These are phyloP conservation scores for Hedychridium roseum DNA, from an alignment of 2,888 invertebrate genomes.

Conservation along the genomic window DNA sequence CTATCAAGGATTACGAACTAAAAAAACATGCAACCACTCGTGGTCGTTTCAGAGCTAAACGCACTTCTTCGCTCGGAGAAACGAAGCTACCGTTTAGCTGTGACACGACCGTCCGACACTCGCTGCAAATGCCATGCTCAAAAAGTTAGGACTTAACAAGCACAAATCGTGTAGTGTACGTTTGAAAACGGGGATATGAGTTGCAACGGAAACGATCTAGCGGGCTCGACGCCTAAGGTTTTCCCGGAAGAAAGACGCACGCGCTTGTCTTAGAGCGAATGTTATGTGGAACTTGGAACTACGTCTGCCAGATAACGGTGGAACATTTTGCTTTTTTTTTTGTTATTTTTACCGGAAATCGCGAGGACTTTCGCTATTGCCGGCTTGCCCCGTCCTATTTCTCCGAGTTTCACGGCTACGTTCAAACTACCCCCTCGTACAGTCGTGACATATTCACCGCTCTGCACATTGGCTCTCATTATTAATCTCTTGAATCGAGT, in stretches of 20 bases:
- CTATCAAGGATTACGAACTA: slow-evolving; percentile 43
- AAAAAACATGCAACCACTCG: slow-evolving; percentile 53
- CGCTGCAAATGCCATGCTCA: slow-evolving; percentile 56
- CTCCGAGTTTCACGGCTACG: too few species aligned
- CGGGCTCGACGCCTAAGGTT: too few species aligned
- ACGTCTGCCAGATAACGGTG: slow-evolving; percentile 10
- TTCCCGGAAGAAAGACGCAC: too few species aligned
- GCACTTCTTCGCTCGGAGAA: slow-evolving; percentile 13
- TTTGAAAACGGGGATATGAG: not conserved
- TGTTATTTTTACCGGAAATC: slow-evolving; percentile 33
- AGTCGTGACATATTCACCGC: slow-evolving; percentile 61
- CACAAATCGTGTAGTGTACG: slow-evolving; percentile 33
- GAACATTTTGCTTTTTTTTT: slow-evolving; percentile 11
- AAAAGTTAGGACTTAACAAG: slow-evolving; percentile 51
- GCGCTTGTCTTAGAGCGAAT: too few species aligned
- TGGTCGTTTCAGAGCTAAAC: slow-evolving; percentile 30
- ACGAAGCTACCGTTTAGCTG: not conserved
- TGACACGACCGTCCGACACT: slow-evolving; percentile 29
- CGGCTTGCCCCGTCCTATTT: slow-evolving; percentile 42
- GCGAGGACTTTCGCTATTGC: too few species aligned
- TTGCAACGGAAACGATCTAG: too few species aligned
- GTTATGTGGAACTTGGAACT: slow-evolving; percentile 41
- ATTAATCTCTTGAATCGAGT: slow-evolving; percentile 61
- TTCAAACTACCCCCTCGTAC: slow-evolving; percentile 50
- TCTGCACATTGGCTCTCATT: slow-evolving; percentile 64